These are phyloP conservation scores for Candoia aspera DNA, from an alignment of 2,113 vertebrate species.

Conservation along the genomic window DNA sequence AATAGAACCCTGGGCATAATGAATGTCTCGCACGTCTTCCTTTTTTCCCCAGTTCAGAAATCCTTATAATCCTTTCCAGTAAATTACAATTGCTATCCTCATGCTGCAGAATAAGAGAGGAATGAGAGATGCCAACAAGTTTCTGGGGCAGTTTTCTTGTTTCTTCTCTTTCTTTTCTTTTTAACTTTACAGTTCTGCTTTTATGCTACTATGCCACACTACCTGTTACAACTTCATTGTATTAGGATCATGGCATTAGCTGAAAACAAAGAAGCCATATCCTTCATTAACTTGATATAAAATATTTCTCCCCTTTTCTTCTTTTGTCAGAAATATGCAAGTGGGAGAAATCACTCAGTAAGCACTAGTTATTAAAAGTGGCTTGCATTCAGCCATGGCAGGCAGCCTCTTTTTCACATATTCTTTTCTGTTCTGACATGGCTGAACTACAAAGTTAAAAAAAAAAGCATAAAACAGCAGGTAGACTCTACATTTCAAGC, in stretches of 20 bases:
- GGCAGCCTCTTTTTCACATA: background rate
- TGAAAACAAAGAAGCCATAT: background rate
- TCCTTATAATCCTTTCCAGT: background rate
- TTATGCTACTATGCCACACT: background rate
- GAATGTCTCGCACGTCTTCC: background rate
- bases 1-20: background rate
- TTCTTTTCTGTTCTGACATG: background rate
- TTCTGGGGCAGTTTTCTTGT: background rate
- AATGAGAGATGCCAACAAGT: background rate
- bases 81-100: background rate
- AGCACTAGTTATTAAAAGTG: background rate
- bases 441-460: background rate
- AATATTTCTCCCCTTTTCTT: background rate
- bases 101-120: background rate
- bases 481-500: conserved; percentile 13
- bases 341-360: background rate
- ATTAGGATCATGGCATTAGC: background rate
- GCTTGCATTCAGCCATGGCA: background rate
- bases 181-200: background rate
- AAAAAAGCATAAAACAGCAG: background rate
- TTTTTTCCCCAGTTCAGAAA: background rate
- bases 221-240: background rate
- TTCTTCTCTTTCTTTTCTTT: background rate
- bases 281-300: background rate
- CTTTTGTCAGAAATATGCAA: background rate